Base-by-base conservation (phyloP, 2,797 vertebrate species). In the Uromys caudimaculatus region DNA sequence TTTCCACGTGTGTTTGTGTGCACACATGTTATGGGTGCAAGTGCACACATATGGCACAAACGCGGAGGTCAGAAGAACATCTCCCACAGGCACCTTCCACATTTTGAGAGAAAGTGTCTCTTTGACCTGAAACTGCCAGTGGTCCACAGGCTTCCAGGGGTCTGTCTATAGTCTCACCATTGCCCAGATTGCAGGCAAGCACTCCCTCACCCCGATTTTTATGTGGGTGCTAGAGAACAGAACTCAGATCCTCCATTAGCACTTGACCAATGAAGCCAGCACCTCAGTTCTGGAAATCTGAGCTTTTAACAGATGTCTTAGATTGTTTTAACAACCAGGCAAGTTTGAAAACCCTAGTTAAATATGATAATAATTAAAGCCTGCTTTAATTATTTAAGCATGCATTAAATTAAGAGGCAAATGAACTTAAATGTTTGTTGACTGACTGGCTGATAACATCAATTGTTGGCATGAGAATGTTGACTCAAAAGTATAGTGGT, bases 301-400 rank as follows among this genome's bases (percentile, higher is more conserved):
- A 62, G 54, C 60, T 79, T 97, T 94, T 83, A 94, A 75, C 38
- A 47, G 89, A 54, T 60, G 27, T n/a, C 29, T 3, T 10, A 62
- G 44, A 75, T 86, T 44, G 69, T 91, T 71, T 58, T 69, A 83
- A 84, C 58, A 13, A 89, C 67, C 64, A 94, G 23, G 32, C 16
- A 76, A 90, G 54, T 95, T 95, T 95, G 60, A 64, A 93, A 97
- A 88, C 9, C 50, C 14, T 41, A 71, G 79, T 76, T 86, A 94
- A 93, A 60, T 86, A 77, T 62, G 75, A 62, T 75, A 41, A 69
- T 16, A 27, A 52, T 38, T 52, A 79, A 91, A 56, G 67, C 67
- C 56, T 27, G 24, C 76, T 86, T 79, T 87, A 52, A 78, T 47
- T 85, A 90, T 79, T 47, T 54, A 76, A 82, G 50, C 13, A 54